Percentiles rank a stretch among this genome's conserved stretches.
Evolutionary conservation across 1,140 invertebrate species (phyloP).

Genomic region (Lepidurus couesii): DNA sequence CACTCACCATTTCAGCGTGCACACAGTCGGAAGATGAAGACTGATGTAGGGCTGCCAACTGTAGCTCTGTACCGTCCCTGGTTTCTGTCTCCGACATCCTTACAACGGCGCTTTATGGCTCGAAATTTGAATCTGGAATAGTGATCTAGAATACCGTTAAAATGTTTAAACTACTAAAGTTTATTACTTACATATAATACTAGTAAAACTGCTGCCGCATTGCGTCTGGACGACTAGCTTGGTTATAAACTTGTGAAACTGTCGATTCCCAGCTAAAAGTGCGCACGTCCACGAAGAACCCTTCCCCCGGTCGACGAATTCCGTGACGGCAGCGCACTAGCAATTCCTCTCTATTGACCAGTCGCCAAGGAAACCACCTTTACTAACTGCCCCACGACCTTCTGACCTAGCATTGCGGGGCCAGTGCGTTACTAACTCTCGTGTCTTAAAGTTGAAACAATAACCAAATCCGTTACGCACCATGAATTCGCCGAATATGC

Average conservation of each 20-base stretch:
- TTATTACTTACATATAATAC: background rate
- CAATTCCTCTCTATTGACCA: background rate
- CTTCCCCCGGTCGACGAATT: background rate
- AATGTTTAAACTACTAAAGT: background rate
- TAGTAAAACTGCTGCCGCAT: no score
- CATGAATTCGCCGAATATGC: background rate
- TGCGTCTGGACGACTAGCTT: no score
- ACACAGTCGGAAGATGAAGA: constrained; percentile 4
- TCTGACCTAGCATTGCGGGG: background rate
- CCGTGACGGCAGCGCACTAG: background rate
- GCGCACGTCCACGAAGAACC: background rate
- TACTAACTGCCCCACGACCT: background rate
- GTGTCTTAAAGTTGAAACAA: background rate
- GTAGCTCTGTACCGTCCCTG: background rate
- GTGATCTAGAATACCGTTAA: background rate
- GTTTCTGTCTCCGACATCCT: background rate
- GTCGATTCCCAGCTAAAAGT: background rate
- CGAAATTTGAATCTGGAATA: background rate
- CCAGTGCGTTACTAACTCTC: background rate
- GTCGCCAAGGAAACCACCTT: background rate
- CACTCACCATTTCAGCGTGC: constrained; percentile 18
- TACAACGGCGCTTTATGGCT: background rate
- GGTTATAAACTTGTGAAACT: no score
- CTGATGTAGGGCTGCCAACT: constrained; percentile 7
- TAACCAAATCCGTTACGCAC: background rate